Evolutionary conservation across 2,113 vertebrate species (phyloP).

Genomic region (Thinocorus orbignyianus): DNA sequence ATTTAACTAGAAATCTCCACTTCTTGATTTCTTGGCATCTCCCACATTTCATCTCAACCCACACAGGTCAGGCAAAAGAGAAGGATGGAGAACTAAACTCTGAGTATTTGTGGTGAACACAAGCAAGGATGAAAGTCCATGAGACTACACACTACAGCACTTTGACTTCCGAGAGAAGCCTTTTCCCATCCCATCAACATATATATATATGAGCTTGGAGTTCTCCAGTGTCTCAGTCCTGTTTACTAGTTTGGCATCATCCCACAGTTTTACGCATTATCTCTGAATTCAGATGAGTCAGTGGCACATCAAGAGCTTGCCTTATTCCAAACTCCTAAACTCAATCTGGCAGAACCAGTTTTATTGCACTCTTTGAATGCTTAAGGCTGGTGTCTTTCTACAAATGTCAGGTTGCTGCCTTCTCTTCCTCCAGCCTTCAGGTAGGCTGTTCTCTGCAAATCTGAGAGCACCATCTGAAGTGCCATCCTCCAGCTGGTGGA

Average conservation of each 20-base stretch:
- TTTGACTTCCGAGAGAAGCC: not conserved
- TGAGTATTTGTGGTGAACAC: not conserved
- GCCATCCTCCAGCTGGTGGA: not conserved
- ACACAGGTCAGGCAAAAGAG: not conserved
- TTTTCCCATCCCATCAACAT: not conserved
- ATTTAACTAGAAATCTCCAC: not conserved
- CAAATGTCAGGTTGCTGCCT: not conserved
- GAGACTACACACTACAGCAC: not conserved
- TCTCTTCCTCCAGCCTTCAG: not conserved
- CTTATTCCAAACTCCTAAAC: not conserved
- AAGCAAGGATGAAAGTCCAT: not conserved
- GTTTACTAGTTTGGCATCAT: not conserved
- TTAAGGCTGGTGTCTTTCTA: not conserved
- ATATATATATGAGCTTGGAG: not conserved
- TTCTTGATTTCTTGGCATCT: not conserved
- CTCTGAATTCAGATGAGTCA: not conserved
- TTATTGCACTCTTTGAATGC: not conserved
- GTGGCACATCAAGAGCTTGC: not conserved
- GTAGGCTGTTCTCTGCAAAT: not conserved
- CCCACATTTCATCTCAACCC: not conserved
- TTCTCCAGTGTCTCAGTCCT: not conserved
- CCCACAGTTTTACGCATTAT: not conserved
- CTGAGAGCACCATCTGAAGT: not conserved
- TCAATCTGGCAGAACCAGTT: not conserved
- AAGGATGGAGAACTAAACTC: not conserved